A percentile compares a stretch with the other conserved stretches of the same genome.
phyloP scores from a whole-genome alignment of 2,113 vertebrate species.

The Jaculus jaculus region DNA sequence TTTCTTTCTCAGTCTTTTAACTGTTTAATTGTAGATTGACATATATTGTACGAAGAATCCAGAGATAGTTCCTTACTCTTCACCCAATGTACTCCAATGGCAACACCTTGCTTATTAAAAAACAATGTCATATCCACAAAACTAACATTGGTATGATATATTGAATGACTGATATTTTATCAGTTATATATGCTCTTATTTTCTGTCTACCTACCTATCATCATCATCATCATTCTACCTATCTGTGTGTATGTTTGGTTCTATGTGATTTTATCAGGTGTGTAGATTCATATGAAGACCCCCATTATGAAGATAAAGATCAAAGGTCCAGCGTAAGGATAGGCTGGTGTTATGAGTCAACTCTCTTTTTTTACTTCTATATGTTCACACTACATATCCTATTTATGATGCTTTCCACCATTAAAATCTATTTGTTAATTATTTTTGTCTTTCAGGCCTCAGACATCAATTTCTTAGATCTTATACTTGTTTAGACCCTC shows the following conservation, averaged over 20 bases:
- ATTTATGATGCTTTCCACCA: neutral
- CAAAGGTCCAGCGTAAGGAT: neutral
- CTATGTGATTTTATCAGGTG: neutral
- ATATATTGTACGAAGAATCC: neutral
- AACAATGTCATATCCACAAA: neutral
- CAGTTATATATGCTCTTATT: neutral
- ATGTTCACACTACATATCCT: neutral
- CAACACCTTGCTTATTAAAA: neutral
- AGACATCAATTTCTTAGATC: neutral
- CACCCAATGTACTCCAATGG: neutral
- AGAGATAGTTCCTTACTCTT: neutral
- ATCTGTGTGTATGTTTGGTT: neutral
- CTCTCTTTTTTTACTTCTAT: neutral
- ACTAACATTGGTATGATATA: neutral
- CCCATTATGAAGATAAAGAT: neutral
- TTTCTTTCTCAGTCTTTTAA: neutral
- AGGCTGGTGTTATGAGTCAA: neutral
- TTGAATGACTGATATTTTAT: constrained; percentile 2
- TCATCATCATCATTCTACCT: neutral
- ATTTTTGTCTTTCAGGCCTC: constrained; percentile 24
- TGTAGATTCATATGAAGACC: neutral
- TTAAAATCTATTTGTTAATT: neutral
- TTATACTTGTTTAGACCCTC: neutral
- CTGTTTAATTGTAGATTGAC: neutral
- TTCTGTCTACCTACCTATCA: too few species aligned